Evolutionary conservation across 2,888 invertebrate genomes (phyloP).

Genomic region (Sinohyriopsis cumingii): DNA sequence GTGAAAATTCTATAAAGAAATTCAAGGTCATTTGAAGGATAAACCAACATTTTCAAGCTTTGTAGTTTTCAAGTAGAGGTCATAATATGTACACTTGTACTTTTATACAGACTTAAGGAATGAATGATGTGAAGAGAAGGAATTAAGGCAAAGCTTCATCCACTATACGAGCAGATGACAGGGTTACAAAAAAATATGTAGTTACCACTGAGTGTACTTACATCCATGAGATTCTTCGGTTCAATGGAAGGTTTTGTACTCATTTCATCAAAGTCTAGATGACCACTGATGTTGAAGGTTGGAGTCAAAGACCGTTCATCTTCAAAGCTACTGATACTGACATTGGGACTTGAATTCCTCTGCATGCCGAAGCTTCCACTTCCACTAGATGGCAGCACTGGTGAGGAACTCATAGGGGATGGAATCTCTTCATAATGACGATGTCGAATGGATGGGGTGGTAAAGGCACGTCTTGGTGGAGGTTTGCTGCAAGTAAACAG

Average conservation of each 20-base stretch:
- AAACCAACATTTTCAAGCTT: too few species aligned
- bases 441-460: slow-evolving; percentile 53
- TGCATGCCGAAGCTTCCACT: too few species aligned
- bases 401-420: slow-evolving; percentile 54
- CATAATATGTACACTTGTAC: too few species aligned
- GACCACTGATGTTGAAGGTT: slow-evolving; percentile 28
- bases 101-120: too few species aligned
- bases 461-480: slow-evolving; percentile 53
- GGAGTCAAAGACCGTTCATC: slow-evolving; percentile 56
- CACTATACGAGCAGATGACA: too few species aligned
- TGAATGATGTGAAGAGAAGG: too few species aligned
- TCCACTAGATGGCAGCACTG: slow-evolving; percentile 29
- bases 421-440: slow-evolving; percentile 44
- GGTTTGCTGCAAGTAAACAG: slow-evolving; percentile 26
- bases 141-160: too few species aligned
- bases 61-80: too few species aligned
- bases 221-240: slow-evolving; percentile 62
- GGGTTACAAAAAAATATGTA: too few species aligned
- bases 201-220: slow-evolving; percentile 19
- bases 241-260: slow-evolving; percentile 53
- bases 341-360: slow-evolving; percentile 26
- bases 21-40: too few species aligned
- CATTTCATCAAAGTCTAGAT: slow-evolving; percentile 20
- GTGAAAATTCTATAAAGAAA: too few species aligned
- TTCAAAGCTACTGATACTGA: slow-evolving; percentile 49